phyloP scores from a whole-genome alignment of 2,797 vertebrate genomes.

The Cynodonichthys magdalenae region DNA sequence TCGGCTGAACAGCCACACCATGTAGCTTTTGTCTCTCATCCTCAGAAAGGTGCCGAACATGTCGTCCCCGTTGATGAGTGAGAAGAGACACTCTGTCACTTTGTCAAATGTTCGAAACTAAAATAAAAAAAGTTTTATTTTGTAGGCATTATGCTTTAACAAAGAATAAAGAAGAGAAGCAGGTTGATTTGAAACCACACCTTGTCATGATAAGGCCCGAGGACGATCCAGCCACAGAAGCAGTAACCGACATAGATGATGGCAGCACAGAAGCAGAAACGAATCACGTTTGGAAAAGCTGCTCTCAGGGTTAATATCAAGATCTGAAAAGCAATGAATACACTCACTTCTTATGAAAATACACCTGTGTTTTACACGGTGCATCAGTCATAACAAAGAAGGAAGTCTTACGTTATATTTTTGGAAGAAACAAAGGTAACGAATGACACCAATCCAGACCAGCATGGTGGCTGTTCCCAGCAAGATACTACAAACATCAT shows the following conservation, averaged over 20 bases:
- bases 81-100: conserved; percentile 94
- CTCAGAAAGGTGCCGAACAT: conserved; percentile 92
- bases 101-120: conserved; percentile 91
- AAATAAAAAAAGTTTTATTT: background rate
- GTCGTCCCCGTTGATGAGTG: conserved; percentile 94
- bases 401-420: conserved; percentile 92
- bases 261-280: conserved; percentile 92
- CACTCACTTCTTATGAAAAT: conserved; percentile 1
- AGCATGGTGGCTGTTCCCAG: conserved; percentile 93
- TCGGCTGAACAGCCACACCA: conserved; percentile 95
- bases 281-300: conserved; percentile 89
- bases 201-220: conserved; percentile 97
- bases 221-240: conserved; percentile 97
- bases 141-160: too few relatives aligned
- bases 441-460: conserved; percentile 93
- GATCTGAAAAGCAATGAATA: conserved; percentile 77
- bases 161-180: too few relatives aligned
- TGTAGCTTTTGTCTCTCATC: conserved; percentile 87
- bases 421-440: conserved; percentile 94
- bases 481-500: conserved; percentile 93
- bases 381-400: background rate
- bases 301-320: conserved; percentile 92
- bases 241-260: conserved; percentile 98
- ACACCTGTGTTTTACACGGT: background rate
- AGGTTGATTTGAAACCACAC: conserved; percentile 37